Evolutionary conservation across 1,140 invertebrate genomes (phyloP), one percentile per base, ranked within the genome.

Genomic region (Bombus superbus): DNA sequence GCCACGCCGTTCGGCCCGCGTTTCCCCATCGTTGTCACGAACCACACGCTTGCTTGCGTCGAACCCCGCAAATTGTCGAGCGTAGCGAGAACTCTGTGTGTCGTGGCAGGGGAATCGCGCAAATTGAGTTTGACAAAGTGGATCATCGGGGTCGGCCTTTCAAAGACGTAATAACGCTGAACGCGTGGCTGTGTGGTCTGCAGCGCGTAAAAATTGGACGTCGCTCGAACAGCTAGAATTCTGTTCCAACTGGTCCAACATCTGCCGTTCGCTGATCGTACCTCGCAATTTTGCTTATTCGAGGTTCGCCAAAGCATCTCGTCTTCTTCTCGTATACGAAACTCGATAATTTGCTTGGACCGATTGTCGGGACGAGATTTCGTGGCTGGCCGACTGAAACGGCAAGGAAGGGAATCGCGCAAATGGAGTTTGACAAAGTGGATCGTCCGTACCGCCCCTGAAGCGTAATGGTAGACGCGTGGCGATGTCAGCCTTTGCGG

Each of bases 361-460:
- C n/a, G 64, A 73, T 77, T 25, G 71, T 15, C 62, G 18, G 44
- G 25, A 38, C 42, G 4, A 38, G n/a, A 62, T 47, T 74, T 83
- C 18, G 38, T 53, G 28, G 10, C 9, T 15, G 66, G 44, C 3
- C 10, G 28, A 28, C 18, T 1, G 74, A n/a, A 53, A 28, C 44
- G 28, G 4, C 25, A 32, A 73, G 81, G 78, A 79, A 64, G 84
- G 71, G 83, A 82, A 90, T 90, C 88, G 88, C 83, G 88, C 88
- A 88, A 90, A 88, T 90, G 76, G 86, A 85, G 86, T 90, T 90
- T 86, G 88, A 90, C 89, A 90, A 78, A 90, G 86, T 72, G 74
- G 82, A 90, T 90, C 86, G 66, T 28, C 62, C 78, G 87, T 82
- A 69, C 66, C 78, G 72, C 75, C 79, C 53, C 66, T 80, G 57